Evolutionary conservation across 2,888 invertebrate species (phyloP).

Genomic region (Microplitis manilae): DNA sequence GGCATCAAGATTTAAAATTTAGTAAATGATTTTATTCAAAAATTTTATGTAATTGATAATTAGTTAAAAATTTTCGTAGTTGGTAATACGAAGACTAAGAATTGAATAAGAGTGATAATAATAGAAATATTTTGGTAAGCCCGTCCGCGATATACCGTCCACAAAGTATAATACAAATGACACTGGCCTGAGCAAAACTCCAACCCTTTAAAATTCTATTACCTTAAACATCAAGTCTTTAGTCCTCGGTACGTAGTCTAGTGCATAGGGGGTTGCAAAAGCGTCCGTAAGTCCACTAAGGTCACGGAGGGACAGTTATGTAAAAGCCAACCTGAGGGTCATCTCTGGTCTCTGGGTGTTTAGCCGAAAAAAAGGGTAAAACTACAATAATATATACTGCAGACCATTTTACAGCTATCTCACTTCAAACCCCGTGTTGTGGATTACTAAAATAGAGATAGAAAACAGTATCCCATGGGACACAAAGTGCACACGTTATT

Average conservation of each 20-base stretch:
- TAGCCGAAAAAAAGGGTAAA: conserved; percentile 35
- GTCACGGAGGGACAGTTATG: neutral
- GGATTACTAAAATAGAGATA: neutral
- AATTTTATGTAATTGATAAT: too few relatives aligned
- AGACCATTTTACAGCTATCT: neutral
- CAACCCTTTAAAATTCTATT: neutral
- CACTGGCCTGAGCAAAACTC: neutral
- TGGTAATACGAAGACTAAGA: too few relatives aligned
- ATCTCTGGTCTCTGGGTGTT: conserved; percentile 37
- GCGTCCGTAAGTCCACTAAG: neutral
- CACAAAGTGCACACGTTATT: conserved; percentile 56
- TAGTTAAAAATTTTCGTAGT: too few relatives aligned
- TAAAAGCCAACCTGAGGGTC: conserved; percentile 45
- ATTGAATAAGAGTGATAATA: too few relatives aligned
- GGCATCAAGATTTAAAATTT: neutral
- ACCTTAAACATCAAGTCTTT: too few relatives aligned
- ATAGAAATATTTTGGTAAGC: too few relatives aligned
- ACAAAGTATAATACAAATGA: too few relatives aligned
- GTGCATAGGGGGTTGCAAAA: neutral
- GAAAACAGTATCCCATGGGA: conserved; percentile 49
- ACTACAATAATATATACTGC: conserved; percentile 44
- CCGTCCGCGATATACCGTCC: too few relatives aligned
- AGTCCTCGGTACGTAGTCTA: too few relatives aligned
- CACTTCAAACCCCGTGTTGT: neutral
- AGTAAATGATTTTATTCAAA: neutral